These are phyloP conservation scores for Ibycter americanus DNA, from an alignment of 2,797 vertebrate genomes.

Conservation along the genomic window DNA sequence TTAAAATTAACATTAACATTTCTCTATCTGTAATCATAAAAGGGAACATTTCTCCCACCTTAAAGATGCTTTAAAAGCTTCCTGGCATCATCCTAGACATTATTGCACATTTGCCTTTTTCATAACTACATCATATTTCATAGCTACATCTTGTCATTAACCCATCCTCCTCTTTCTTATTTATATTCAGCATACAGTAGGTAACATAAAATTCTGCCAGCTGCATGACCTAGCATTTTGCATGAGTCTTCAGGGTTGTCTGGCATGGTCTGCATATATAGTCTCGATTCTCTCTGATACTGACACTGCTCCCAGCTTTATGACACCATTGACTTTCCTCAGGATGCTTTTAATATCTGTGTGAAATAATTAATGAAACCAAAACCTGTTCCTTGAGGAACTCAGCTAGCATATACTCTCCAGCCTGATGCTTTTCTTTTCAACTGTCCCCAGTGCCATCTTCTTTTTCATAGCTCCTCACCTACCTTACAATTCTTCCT, in stretches of 20 bases:
- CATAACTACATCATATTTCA: not conserved
- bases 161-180: not conserved
- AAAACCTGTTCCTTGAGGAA: not conserved
- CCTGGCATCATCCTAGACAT: not conserved
- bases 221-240: slow-evolving; percentile 31
- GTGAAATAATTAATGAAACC: not conserved
- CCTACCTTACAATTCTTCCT: not conserved
- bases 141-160: not conserved
- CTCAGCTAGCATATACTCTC: not conserved
- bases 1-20: not conserved
- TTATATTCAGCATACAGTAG: not conserved
- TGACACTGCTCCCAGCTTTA: not conserved
- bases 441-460: not conserved
- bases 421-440: not conserved
- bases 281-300: not conserved
- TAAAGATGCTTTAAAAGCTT: not conserved
- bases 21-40: not conserved
- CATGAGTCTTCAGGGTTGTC: not conserved
- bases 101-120: not conserved
- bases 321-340: not conserved
- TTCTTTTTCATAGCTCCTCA: not conserved
- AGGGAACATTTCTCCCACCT: not conserved
- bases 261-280: not conserved
- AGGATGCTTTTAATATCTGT: not conserved
- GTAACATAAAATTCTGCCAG: slow-evolving; percentile 17